phyloP scores from a whole-genome alignment of 2,888 invertebrate species.

The Cetonia aurata region DNA sequence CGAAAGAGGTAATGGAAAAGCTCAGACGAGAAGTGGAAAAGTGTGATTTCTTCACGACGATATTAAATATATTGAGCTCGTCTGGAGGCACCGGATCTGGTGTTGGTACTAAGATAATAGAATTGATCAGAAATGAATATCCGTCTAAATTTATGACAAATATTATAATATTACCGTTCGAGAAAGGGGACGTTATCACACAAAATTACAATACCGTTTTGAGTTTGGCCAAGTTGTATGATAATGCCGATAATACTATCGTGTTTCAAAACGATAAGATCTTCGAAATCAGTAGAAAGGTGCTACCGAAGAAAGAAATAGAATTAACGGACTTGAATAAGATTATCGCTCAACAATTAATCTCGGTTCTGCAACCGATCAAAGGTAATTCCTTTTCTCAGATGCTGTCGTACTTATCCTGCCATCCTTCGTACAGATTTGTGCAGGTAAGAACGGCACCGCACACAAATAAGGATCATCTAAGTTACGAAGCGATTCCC shows the following conservation, averaged over 20 bases:
- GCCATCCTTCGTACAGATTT: constrained; percentile 68
- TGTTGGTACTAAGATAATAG: constrained; percentile 66
- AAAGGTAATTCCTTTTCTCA: constrained; percentile 55
- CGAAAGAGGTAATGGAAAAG: constrained; percentile 62
- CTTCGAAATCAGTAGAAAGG: constrained; percentile 63
- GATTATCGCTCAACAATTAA: constrained; percentile 67
- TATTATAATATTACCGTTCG: constrained; percentile 66
- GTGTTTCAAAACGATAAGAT: constrained; percentile 69
- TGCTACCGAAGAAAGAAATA: constrained; percentile 55
- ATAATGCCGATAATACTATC: constrained; percentile 64
- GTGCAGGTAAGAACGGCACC: constrained; percentile 66
- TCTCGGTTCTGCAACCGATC: constrained; percentile 66
- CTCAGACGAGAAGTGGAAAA: constrained; percentile 66
- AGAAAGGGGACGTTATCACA: constrained; percentile 68
- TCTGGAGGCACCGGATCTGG: constrained; percentile 72
- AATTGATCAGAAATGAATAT: constrained; percentile 65
- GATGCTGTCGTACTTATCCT: constrained; percentile 63
- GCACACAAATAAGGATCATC: constrained; percentile 57
- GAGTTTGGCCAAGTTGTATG: constrained; percentile 66
- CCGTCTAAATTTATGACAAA: constrained; percentile 66
- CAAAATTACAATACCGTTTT: constrained; percentile 70
- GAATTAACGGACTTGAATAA: constrained; percentile 66
- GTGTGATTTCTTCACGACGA: constrained; percentile 64
- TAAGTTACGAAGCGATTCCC: constrained; percentile 61
- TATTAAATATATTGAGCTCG: constrained; percentile 67